Base-by-base conservation (phyloP, 2,797 vertebrate species). In the Nannoperca australis region DNA sequence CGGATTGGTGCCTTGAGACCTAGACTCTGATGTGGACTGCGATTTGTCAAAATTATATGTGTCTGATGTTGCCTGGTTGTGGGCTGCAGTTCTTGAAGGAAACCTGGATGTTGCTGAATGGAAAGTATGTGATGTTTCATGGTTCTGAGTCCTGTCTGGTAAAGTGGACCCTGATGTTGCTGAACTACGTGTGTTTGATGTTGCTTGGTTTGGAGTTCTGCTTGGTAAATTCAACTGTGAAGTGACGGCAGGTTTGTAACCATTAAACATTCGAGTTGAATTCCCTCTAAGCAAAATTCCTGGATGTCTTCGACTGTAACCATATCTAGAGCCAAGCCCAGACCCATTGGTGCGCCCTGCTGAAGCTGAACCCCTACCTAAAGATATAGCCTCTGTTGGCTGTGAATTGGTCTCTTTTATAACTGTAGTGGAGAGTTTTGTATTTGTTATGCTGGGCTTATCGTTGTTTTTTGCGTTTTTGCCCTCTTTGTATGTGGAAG, bases 241-340 rank as follows among this genome's bases (percentile, higher is more conserved):
- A 50, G 80, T 87, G 3, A 88, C 2, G 2, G 89, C 83, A 42
- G 94, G 81, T 80, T 92, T 95, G 60, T 85, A 80, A 61, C 90
- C 92, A 62, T 87, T 92, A 20, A 73, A 53, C 49, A 86, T 30
- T 83, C 90, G 89, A 15, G 89, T 89, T 27, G 74, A 87, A 88
- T 93, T 94, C n/a, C 90, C 89, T 83, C 93, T 90, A 2, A 72
- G 69, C 9, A 81, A 79, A 85, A 83, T 47, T 40, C 90, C 92
- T 14, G 91, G 81, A 65, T 92, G 82, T 85, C 92, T 92, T 78
- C 88, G 89, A 24, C 89, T 84, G 59, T 86, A 88, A 60, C 87
- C 82, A 55, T 89, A 82, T 76, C 91, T 90, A 34, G 87, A 85
- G 51, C 89, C 84, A 75, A 84, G 73, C 15, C 78, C 76, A 65